Evolutionary conservation across 2,797 vertebrate genomes (phyloP).

Genomic region (Characodon lateralis): DNA sequence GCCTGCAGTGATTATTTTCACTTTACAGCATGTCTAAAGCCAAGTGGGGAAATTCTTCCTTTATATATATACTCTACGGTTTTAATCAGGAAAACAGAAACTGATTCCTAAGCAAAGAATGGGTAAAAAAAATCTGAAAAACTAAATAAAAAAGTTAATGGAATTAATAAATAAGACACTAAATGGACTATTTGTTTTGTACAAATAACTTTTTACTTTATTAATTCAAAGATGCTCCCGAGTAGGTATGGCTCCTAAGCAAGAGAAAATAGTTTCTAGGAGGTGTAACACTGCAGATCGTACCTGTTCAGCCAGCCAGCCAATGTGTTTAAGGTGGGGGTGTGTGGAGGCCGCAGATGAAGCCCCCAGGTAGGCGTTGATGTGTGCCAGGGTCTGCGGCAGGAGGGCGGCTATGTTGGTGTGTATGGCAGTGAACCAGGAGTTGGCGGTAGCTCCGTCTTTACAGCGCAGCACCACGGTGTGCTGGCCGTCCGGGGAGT

Average conservation of each 20-base stretch:
- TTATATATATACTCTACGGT: background rate
- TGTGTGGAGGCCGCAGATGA: conserved; percentile 74
- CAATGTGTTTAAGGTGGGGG: conserved; percentile 90
- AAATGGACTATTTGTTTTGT: background rate
- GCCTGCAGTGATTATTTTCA: background rate
- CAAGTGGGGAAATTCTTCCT: background rate
- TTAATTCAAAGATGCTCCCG: background rate
- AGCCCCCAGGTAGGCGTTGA: conserved; percentile 88
- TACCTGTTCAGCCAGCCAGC: conserved; percentile 97
- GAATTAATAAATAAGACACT: background rate
- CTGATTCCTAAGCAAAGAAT: background rate
- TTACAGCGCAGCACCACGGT: conserved; percentile 93
- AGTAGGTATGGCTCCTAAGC: background rate
- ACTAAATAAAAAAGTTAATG: background rate
- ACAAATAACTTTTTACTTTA: background rate
- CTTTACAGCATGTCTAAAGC: background rate
- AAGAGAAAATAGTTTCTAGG: background rate
- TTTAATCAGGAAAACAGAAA: background rate
- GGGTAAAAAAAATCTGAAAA: background rate
- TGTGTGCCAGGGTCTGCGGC: conserved; percentile 90
- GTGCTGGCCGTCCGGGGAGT: conserved; percentile 94
- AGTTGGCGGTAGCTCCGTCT: conserved; percentile 87
- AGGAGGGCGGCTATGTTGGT: conserved; percentile 93
- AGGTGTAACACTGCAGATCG: background rate
- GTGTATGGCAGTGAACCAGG: conserved; percentile 95